Evolutionary conservation across 2,113 vertebrate genomes (phyloP).

Genomic region (Microtus richardsoni): DNA sequence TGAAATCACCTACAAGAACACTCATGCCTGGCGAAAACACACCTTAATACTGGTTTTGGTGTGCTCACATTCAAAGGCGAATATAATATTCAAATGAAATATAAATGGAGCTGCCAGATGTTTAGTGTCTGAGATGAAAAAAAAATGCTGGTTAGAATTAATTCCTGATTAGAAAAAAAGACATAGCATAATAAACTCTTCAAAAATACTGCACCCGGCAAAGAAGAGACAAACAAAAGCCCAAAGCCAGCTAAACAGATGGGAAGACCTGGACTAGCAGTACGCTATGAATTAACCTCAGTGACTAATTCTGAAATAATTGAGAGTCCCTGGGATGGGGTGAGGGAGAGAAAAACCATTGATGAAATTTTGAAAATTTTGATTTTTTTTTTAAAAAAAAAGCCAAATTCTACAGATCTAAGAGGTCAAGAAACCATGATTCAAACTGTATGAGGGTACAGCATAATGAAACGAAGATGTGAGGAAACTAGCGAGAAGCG

Average conservation of each 20-base stretch:
- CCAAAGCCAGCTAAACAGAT: background rate
- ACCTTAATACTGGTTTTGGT: background rate
- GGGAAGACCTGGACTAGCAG: background rate
- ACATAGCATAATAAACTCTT: background rate
- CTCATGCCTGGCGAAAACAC: too few relatives aligned
- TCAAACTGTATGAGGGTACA: background rate
- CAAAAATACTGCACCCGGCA: slow-evolving; percentile 30
- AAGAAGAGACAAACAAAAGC: background rate
- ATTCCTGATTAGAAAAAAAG: background rate
- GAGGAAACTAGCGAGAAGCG: background rate
- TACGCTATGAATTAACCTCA: background rate
- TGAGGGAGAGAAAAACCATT: background rate
- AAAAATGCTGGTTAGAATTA: slow-evolving; percentile 35
- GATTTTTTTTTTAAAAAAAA: background rate
- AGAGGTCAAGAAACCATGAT: slow-evolving; percentile 13
- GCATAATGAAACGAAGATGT: background rate
- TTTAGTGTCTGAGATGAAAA: slow-evolving; percentile 12
- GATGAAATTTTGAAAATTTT: background rate
- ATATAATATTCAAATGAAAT: background rate
- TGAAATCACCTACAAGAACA: too few relatives aligned
- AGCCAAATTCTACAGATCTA: background rate
- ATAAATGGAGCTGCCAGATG: slow-evolving; percentile 19
- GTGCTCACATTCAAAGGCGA: background rate
- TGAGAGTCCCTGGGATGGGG: background rate
- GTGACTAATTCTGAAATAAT: background rate